Percentiles rank a stretch among this genome's conserved stretches.
These are phyloP conservation scores for Drosophila basisetae DNA, from an alignment of 2,888 invertebrate genomes.

Conservation along the genomic window DNA sequence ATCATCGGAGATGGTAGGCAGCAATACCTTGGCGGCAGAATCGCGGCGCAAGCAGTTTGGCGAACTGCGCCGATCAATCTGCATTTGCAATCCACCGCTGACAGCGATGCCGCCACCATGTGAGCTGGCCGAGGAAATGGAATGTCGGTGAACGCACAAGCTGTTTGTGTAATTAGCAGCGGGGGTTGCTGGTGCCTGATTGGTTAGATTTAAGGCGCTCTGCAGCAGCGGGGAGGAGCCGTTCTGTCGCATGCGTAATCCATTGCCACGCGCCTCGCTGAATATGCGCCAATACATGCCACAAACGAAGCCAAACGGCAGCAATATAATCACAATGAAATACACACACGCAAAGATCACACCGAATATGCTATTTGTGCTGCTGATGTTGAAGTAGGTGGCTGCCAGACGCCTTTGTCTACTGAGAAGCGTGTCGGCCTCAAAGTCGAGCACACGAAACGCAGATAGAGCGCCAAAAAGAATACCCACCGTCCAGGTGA, in stretches of 20 bases:
- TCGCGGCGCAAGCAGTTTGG: slow-evolving; percentile 82
- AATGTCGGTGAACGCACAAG: slow-evolving; percentile 81
- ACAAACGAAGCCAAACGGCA: slow-evolving; percentile 85
- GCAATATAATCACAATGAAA: slow-evolving; percentile 84
- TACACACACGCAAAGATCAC: slow-evolving; percentile 83
- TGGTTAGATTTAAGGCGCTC: slow-evolving; percentile 84
- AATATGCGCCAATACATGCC: slow-evolving; percentile 86
- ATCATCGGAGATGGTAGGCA: slow-evolving; percentile 83
- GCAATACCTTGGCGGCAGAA: slow-evolving; percentile 81
- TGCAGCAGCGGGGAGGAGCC: slow-evolving; percentile 85
- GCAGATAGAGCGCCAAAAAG: slow-evolving; percentile 85
- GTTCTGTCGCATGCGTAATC: slow-evolving; percentile 85
- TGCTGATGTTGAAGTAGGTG: slow-evolving; percentile 69
- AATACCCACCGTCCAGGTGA: slow-evolving; percentile 85
- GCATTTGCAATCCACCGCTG: slow-evolving; percentile 83
- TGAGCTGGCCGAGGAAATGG: slow-evolving; percentile 82
- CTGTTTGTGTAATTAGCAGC: slow-evolving; percentile 72
- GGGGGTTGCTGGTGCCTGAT: slow-evolving; percentile 59
- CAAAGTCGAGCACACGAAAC: slow-evolving; percentile 83
- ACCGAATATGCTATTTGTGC: slow-evolving; percentile 79
- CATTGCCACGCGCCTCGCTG: slow-evolving; percentile 85
- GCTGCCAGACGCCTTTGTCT: slow-evolving; percentile 71
- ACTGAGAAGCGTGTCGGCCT: slow-evolving; percentile 77
- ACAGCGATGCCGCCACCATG: slow-evolving; percentile 63
- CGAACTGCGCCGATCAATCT: slow-evolving; percentile 82